These are phyloP conservation scores for Neofelis nebulosa DNA, from an alignment of 2,113 vertebrate genomes.

Conservation along the genomic window DNA sequence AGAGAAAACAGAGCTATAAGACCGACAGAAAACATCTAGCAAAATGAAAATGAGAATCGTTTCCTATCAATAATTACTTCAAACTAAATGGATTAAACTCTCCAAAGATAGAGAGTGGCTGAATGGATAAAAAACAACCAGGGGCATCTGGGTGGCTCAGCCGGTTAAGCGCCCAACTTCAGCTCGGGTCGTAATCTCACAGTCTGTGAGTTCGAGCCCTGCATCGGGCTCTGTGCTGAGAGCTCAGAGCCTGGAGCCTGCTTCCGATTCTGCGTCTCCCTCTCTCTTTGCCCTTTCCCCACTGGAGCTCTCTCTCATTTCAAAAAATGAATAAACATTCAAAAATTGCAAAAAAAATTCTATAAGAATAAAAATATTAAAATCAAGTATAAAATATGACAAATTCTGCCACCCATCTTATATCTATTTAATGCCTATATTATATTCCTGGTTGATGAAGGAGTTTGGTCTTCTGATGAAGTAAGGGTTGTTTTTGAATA, in stretches of 20 bases:
- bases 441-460: background rate
- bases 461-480: background rate
- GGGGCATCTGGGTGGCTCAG: too few species aligned
- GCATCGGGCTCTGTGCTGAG: too few species aligned
- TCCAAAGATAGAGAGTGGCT: background rate
- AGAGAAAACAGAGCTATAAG: background rate
- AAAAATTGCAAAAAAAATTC: background rate
- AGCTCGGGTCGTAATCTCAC: too few species aligned
- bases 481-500: background rate
- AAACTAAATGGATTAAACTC: background rate
- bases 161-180: too few species aligned
- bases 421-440: background rate
- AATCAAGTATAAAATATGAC: background rate
- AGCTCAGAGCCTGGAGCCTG: too few species aligned
- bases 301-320: too few species aligned
- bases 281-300: too few species aligned
- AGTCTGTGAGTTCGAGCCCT: fast-evolving
- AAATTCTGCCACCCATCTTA: background rate
- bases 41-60: background rate
- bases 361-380: background rate
- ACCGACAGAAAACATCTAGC: background rate
- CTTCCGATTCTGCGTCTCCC: too few species aligned
- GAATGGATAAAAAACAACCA: background rate
- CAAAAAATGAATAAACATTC: too few species aligned
- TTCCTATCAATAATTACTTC: background rate